Conservation (phyloP, 92 coral and sea anemone species). For the Zoanthus solanderi region DNA sequence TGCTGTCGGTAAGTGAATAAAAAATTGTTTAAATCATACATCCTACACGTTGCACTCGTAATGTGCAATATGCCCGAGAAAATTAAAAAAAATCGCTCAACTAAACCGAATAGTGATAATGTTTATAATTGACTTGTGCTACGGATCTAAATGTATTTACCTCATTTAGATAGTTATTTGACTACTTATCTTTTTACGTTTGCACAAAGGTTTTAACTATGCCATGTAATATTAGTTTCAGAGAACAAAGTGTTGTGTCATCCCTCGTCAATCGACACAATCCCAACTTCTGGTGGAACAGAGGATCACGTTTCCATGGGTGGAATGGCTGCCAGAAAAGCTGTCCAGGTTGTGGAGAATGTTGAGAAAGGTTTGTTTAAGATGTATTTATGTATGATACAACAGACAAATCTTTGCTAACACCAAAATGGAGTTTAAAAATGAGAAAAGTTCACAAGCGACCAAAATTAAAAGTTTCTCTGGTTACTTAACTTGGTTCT, state of each 20-base stretch:
- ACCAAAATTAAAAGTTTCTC: too few species aligned
- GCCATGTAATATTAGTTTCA: constrained; percentile 40
- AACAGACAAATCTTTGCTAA: neutral
- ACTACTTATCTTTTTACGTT: neutral
- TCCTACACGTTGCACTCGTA: neutral
- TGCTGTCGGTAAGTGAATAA: constrained; percentile 6
- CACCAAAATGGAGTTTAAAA: too few species aligned
- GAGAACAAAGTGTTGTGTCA: constrained; percentile 55
- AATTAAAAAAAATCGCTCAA: too few species aligned
- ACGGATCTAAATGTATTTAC: too few species aligned
- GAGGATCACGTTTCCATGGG: constrained; percentile 66
- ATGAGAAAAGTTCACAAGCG: too few species aligned
- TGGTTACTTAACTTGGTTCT: too few species aligned
- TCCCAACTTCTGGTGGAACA: constrained; percentile 48
- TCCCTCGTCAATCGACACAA: constrained; percentile 52
- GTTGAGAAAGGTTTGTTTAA: constrained; percentile 85
- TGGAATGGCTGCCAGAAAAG: constrained; percentile 96
- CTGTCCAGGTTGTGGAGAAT: constrained; percentile 84
- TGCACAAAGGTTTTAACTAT: too few species aligned
- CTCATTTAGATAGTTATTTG: neutral
- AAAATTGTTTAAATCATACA: neutral
- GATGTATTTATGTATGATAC: neutral
- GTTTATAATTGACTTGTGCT: too few species aligned
- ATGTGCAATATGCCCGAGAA: too few species aligned
- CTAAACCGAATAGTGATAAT: too few species aligned